Percentiles rank a stretch among this genome's conserved stretches.
phyloP scores from a whole-genome alignment of 2,113 vertebrate genomes.

The Orthonyx spaldingii region DNA sequence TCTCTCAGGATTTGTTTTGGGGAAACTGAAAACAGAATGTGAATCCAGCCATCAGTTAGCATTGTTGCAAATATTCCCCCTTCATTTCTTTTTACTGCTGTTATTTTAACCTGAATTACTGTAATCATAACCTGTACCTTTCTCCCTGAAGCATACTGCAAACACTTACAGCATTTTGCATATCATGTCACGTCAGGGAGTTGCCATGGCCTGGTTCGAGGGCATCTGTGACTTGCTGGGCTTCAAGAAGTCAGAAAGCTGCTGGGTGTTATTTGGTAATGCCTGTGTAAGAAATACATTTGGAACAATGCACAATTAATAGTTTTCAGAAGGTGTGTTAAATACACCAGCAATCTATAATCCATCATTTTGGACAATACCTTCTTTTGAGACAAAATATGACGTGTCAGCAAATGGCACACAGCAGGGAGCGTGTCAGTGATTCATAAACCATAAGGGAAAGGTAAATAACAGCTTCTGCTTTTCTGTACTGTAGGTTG shows the following conservation, averaged over 20 bases:
- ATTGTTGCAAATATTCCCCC: neutral
- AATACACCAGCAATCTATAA: neutral
- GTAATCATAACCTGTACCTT: neutral
- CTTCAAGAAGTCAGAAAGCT: neutral
- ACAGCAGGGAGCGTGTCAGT: neutral
- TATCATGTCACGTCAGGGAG: neutral
- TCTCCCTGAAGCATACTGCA: neutral
- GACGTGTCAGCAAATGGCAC: neutral
- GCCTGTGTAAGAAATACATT: rapidly evolving
- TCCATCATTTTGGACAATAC: neutral
- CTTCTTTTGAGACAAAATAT: neutral
- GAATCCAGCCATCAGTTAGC: neutral
- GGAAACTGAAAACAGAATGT: neutral
- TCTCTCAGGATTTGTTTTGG: neutral
- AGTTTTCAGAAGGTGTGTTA: neutral
- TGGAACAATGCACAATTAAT: neutral
- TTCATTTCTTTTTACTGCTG: neutral
- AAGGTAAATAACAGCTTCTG: neutral
- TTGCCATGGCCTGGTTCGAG: neutral
- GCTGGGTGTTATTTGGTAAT: neutral
- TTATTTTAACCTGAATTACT: conserved; percentile 1
- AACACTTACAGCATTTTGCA: neutral
- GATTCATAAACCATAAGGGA: neutral
- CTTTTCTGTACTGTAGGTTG: neutral
- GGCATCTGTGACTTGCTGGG: neutral